These are phyloP conservation scores for Cephus pygmeus DNA, from an alignment of 2,888 invertebrate genomes.

Conservation along the genomic window DNA sequence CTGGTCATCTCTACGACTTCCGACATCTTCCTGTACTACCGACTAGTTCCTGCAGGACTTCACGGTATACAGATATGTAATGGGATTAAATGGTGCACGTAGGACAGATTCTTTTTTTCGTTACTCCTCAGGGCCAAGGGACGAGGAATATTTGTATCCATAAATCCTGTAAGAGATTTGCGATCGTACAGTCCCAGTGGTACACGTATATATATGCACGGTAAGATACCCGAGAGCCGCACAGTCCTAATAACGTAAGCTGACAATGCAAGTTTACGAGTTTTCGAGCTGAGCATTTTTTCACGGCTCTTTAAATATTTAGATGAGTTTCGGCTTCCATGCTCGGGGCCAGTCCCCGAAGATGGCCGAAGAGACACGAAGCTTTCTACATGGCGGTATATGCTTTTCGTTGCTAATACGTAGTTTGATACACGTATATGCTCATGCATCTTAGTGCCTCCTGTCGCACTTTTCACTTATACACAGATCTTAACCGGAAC, in stretches of 20 bases:
- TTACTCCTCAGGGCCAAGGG: neutral
- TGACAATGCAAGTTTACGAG: neutral
- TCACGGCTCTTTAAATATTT: neutral
- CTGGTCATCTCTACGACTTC: conserved; percentile 6
- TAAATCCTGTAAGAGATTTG: neutral
- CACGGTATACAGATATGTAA: neutral
- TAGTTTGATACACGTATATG: neutral
- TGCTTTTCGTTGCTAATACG: neutral
- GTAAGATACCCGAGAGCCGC: neutral
- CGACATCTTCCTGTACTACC: neutral
- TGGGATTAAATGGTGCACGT: neutral
- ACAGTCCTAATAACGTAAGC: neutral
- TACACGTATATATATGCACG: neutral
- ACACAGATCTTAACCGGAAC: neutral
- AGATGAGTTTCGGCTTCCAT: neutral
- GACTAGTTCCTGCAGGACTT: neutral
- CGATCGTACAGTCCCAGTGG: neutral
- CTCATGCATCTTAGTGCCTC: neutral
- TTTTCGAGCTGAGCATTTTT: neutral
- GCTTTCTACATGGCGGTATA: neutral
- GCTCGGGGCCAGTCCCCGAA: neutral
- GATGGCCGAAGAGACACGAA: neutral
- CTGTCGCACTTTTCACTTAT: neutral
- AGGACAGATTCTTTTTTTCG: neutral
- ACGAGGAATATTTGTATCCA: neutral